These are phyloP conservation scores for Melierax canorus DNA, from an alignment of 2,113 vertebrate species.

Conservation along the genomic window DNA sequence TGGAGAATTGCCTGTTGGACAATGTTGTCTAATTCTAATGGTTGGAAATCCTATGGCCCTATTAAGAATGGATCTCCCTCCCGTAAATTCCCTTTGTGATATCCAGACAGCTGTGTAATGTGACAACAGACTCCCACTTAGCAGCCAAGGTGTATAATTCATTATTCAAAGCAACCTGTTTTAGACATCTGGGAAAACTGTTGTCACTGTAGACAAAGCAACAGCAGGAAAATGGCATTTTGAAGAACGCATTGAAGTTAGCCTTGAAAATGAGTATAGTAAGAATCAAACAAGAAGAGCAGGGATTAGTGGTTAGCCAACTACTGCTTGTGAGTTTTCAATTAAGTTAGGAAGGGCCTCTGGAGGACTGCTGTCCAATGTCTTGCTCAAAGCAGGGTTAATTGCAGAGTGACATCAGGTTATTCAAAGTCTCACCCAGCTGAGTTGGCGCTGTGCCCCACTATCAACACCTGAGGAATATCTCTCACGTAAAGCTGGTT, in stretches of 20 bases:
- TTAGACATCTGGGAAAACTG: neutral
- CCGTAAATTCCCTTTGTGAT: neutral
- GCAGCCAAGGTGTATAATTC: neutral
- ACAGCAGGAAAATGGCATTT: neutral
- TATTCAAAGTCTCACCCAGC: neutral
- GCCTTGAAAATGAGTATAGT: neutral
- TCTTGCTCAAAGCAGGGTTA: neutral
- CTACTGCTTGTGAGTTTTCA: neutral
- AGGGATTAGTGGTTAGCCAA: neutral
- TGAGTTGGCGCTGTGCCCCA: neutral
- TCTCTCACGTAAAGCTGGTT: fast-evolving
- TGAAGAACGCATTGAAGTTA: neutral
- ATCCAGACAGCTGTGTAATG: neutral
- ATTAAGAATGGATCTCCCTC: neutral
- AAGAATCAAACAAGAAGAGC: neutral
- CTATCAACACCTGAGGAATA: neutral
- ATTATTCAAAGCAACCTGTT: neutral
- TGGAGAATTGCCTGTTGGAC: neutral
- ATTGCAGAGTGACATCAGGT: neutral
- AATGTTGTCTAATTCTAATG: neutral
- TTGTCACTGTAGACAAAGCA: neutral
- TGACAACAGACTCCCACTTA: neutral
- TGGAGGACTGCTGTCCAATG: neutral
- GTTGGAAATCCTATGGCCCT: neutral
- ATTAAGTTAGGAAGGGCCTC: neutral